Conservation (phyloP, 92 coral and sea anemone species). For the Zoanthus solanderi region DNA sequence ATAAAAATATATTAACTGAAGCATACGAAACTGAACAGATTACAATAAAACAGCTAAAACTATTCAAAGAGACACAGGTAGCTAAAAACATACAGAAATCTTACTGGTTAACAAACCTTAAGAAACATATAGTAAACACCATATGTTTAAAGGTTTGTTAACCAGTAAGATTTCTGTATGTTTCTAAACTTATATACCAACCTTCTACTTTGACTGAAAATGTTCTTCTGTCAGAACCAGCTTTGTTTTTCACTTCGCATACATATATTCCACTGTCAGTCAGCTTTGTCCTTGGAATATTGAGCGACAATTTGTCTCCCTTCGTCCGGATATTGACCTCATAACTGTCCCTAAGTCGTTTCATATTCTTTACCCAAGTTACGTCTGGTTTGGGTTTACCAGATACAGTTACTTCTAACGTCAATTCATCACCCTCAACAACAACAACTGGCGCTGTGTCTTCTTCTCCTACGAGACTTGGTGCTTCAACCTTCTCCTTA, state of each 20-base stretch:
- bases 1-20: no score
- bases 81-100: no score
- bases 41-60: no score
- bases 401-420: slow-evolving; percentile 66
- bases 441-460: slow-evolving; percentile 63
- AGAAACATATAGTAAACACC: no score
- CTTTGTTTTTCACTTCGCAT: slow-evolving; percentile 36
- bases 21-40: no score
- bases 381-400: slow-evolving; percentile 78
- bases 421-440: slow-evolving; percentile 58
- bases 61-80: no score
- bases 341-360: slow-evolving; percentile 9
- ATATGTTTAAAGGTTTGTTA: no score
- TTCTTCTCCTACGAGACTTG: slow-evolving; percentile 59
- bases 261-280: slow-evolving; percentile 15
- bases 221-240: slow-evolving; percentile 9
- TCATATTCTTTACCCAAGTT: slow-evolving; percentile 77
- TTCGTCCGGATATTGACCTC: not conserved
- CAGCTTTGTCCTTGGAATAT: slow-evolving; percentile 1
- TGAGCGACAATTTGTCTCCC: slow-evolving; percentile 1
- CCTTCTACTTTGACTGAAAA: slow-evolving; percentile 17
- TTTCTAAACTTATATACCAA: not conserved
- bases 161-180: no score
- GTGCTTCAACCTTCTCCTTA: slow-evolving; percentile 78
- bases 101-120: no score